Conservation (phyloP, 1,140 invertebrate genomes). For the Psix sp. region DNA sequence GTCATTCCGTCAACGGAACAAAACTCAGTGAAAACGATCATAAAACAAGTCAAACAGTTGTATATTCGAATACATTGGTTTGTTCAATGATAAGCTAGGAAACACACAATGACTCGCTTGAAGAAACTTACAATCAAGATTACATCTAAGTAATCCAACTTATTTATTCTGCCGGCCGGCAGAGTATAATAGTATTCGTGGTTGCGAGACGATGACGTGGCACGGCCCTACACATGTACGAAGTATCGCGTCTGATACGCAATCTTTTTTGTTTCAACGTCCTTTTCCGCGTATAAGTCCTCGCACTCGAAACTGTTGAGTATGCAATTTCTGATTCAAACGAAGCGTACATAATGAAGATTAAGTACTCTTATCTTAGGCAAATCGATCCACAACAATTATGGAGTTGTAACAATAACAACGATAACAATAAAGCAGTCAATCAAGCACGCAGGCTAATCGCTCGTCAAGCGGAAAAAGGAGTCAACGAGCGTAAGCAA, state of each 20-base stretch:
- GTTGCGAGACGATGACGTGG: constrained; percentile 37
- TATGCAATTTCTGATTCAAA: constrained; percentile 35
- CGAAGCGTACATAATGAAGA: constrained; percentile 37
- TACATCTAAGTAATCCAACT: constrained; percentile 47
- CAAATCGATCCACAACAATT: constrained; percentile 40
- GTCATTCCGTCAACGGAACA: background rate
- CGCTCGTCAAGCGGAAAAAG: background rate
- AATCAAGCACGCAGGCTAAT: constrained; percentile 13
- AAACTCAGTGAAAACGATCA: no score
- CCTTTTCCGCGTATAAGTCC: background rate
- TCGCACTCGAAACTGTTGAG: constrained; percentile 19
- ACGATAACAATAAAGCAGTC: constrained; percentile 37
- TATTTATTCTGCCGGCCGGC: constrained; percentile 25
- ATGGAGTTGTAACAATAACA: constrained; percentile 39
- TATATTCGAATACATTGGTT: constrained; percentile 6
- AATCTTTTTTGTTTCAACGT: constrained; percentile 3
- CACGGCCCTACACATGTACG: constrained; percentile 13
- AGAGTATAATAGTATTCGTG: constrained; percentile 7
- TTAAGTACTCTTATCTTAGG: constrained; percentile 36
- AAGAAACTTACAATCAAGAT: constrained; percentile 38
- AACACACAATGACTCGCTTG: constrained; percentile 31
- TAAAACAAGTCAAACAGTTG: background rate
- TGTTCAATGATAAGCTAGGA: constrained; percentile 22
- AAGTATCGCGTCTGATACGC: constrained; percentile 24
- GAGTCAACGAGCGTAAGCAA: no score